Evolutionary conservation across 2,888 invertebrate species (phyloP).

Genomic region (Phoronis australis): DNA sequence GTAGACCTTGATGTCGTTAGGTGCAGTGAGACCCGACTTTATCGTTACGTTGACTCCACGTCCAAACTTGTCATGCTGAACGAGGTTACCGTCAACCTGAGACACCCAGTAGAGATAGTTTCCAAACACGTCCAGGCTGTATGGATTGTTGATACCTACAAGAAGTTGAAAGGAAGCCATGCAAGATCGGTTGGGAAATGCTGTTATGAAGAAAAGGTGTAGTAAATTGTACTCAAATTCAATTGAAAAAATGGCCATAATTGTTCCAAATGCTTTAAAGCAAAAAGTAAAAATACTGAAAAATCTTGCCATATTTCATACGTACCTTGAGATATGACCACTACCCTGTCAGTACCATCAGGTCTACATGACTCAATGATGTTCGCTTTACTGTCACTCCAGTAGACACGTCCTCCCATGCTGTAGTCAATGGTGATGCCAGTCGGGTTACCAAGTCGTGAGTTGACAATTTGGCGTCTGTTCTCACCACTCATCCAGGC

Average conservation of each 20-base stretch:
- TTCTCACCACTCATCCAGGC: constrained; percentile 97
- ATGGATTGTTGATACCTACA: constrained; percentile 68
- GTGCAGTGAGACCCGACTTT: constrained; percentile 76
- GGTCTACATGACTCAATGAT: constrained; percentile 42
- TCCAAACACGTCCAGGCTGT: constrained; percentile 89
- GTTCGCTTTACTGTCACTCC: constrained; percentile 81
- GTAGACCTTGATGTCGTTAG: constrained; percentile 76
- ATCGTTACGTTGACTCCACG: constrained; percentile 81
- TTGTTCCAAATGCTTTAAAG: no score
- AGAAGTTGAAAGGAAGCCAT: no score
- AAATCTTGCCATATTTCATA: neutral
- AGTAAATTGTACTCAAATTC: no score
- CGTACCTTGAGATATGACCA: constrained; percentile 26
- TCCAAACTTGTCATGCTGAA: constrained; percentile 93
- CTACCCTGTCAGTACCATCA: constrained; percentile 41
- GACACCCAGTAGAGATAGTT: constrained; percentile 91
- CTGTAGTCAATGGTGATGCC: constrained; percentile 79
- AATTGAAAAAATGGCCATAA: no score
- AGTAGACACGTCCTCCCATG: constrained; percentile 77
- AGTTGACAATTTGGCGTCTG: constrained; percentile 68
- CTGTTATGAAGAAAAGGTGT: no score
- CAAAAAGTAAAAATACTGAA: no score
- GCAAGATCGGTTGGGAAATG: no score
- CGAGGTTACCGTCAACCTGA: constrained; percentile 76
- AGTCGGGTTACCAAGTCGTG: constrained; percentile 69